phyloP scores from a whole-genome alignment of 2,888 invertebrate genomes.

The Tipula lateralis region DNA sequence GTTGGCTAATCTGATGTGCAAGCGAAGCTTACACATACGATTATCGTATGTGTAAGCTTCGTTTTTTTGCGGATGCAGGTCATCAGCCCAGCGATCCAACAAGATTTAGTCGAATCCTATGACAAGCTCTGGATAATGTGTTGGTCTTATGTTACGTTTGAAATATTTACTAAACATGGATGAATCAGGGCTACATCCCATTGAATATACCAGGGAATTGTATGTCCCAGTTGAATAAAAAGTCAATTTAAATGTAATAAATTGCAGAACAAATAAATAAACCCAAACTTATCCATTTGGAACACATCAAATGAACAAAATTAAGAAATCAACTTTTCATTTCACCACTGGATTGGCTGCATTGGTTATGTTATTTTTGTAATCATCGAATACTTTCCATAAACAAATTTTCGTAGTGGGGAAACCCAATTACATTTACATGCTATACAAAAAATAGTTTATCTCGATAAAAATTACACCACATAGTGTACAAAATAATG shows the following conservation, averaged over 20 bases:
- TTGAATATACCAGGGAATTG: too few relatives aligned
- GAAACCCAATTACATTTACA: background rate
- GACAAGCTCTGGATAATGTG: too few relatives aligned
- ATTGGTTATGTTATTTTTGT: background rate
- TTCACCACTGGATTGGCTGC: background rate
- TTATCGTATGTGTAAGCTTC: too few relatives aligned
- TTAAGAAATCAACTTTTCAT: background rate
- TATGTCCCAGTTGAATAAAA: too few relatives aligned
- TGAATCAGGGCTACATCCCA: too few relatives aligned
- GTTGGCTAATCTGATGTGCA: too few relatives aligned
- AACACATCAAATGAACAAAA: background rate
- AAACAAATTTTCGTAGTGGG: background rate
- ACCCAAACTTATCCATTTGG: background rate
- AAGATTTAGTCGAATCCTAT: too few relatives aligned
- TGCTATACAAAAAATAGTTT: background rate
- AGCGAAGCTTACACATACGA: too few relatives aligned
- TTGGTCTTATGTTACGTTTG: too few relatives aligned
- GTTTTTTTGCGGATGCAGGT: too few relatives aligned
- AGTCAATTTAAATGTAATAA: background rate
- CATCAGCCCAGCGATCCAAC: too few relatives aligned
- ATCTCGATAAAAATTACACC: background rate
- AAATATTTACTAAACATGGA: too few relatives aligned
- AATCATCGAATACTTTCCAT: background rate
- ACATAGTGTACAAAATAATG: background rate
- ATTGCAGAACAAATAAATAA: background rate